These are phyloP conservation scores for Sebastes matsubarae DNA, from an alignment of 2,797 vertebrate species.

Conservation along the genomic window DNA sequence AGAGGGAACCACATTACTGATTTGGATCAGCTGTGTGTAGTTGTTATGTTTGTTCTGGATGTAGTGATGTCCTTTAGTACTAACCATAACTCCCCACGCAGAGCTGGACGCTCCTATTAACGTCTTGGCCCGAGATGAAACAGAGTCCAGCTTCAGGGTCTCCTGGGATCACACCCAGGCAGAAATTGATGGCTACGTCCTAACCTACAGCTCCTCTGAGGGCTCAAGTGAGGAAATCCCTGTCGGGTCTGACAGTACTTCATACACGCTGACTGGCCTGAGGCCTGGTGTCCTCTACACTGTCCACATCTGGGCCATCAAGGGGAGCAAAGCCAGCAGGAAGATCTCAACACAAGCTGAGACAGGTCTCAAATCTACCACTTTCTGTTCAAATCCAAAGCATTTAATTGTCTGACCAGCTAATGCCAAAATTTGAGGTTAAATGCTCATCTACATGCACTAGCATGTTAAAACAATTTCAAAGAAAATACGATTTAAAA, in stretches of 20 bases:
- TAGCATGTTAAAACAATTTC: not conserved
- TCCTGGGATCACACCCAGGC: constrained; percentile 82
- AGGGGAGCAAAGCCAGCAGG: constrained; percentile 79
- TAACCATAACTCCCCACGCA: constrained; percentile 56
- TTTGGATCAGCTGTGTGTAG: not conserved
- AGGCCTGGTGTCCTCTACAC: constrained; percentile 79
- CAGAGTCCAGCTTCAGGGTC: constrained; percentile 77
- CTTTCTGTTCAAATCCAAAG: constrained; percentile 4
- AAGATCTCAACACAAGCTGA: constrained; percentile 73
- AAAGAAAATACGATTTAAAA: not conserved
- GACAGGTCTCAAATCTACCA: constrained; percentile 76
- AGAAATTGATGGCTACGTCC: constrained; percentile 80
- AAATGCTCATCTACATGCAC: not conserved
- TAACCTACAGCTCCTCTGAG: constrained; percentile 79
- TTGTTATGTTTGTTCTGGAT: constrained; percentile 22
- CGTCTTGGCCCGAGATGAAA: constrained; percentile 68
- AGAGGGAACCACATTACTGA: not conserved
- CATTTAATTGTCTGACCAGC: not conserved
- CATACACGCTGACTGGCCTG: constrained; percentile 75
- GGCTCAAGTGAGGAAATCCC: constrained; percentile 74
- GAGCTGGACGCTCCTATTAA: constrained; percentile 68
- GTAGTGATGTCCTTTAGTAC: constrained; percentile 24
- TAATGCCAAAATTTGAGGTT: not conserved
- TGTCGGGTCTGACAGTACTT: constrained; percentile 71
- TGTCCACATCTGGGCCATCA: constrained; percentile 82